Conservation (phyloP, 2,797 vertebrate genomes). For the Ceyx erithaca region DNA sequence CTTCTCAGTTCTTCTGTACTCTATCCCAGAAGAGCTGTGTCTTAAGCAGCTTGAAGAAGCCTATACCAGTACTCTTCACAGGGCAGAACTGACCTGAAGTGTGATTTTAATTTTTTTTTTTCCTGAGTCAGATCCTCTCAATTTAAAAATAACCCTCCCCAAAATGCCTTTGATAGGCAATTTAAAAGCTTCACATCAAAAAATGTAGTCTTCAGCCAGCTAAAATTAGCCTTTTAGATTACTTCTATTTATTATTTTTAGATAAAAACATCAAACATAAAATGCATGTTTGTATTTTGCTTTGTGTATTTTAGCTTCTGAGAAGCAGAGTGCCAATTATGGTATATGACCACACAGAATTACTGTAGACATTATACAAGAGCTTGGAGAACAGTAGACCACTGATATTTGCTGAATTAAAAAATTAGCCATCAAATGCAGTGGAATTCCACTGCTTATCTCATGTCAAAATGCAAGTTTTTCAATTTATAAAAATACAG, state of each 20-base stretch:
- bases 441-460: neutral
- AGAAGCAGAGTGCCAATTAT: neutral
- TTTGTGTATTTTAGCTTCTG: neutral
- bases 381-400: neutral
- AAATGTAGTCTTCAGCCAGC: neutral
- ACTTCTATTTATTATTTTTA: neutral
- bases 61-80: too few species aligned
- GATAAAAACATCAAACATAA: neutral
- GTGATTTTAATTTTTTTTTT: neutral
- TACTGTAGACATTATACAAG: neutral
- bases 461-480: neutral
- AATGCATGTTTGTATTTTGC: rapidly evolving
- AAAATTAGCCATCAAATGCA: neutral
- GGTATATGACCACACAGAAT: neutral
- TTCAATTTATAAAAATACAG: neutral
- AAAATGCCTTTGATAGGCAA: neutral
- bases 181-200: neutral
- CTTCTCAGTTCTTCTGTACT: neutral
- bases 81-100: neutral
- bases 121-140: neutral
- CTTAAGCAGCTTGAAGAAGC: neutral
- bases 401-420: neutral
- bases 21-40: rapidly evolving
- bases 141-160: neutral
- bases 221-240: neutral